Conservation (phyloP, 2,113 vertebrate species). For the Etia nguti region DNA sequence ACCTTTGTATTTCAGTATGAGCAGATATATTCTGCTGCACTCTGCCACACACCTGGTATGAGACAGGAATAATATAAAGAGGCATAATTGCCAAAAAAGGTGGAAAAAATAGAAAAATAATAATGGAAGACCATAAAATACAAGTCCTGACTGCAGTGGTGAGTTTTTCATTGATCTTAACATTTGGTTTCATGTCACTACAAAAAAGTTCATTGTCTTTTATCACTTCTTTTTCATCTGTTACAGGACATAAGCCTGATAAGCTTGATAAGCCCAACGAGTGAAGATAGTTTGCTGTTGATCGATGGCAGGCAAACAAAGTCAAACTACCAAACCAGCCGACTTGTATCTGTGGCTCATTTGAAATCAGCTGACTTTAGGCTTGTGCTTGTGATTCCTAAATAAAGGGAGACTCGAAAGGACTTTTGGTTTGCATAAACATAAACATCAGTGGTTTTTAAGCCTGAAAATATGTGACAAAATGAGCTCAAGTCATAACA, state of each 20-base stretch:
- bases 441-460: background rate
- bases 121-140: background rate
- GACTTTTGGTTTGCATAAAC: background rate
- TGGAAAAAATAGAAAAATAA: background rate
- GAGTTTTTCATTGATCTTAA: background rate
- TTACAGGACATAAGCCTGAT: rapidly evolving
- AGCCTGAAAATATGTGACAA: background rate
- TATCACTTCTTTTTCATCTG: background rate
- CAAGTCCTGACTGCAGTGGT: background rate
- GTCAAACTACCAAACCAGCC: background rate
- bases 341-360: background rate
- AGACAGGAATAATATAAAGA: no score
- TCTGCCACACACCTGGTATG: no score
- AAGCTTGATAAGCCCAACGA: background rate
- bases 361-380: background rate
- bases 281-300: background rate
- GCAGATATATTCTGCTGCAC: no score
- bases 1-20: no score
- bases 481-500: background rate
- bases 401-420: background rate
- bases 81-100: no score
- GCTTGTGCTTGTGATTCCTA: background rate
- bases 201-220: background rate
- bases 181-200: rapidly evolving
- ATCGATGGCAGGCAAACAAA: background rate